Conservation (phyloP, 2,797 vertebrate species). For the Anabacerthia variegaticeps region DNA sequence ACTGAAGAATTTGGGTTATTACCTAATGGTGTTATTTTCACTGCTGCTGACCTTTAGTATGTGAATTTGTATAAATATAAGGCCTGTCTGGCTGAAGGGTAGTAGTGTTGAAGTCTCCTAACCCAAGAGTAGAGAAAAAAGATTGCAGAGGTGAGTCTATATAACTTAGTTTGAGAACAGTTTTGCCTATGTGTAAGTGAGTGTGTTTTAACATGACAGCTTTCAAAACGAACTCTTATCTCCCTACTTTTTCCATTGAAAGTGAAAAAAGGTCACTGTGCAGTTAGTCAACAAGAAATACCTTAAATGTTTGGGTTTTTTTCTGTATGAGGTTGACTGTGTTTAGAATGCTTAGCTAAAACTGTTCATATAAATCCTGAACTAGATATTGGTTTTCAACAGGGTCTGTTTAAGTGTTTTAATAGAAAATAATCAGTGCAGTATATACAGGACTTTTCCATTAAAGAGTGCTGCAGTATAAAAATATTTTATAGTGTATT, state of each 20-base stretch:
- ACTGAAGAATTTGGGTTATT: fast-evolving
- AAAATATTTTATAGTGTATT: background rate
- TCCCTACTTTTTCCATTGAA: background rate
- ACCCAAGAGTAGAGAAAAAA: background rate
- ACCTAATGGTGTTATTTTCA: background rate
- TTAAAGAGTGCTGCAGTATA: background rate
- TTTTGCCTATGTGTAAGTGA: background rate
- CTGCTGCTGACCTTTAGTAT: background rate
- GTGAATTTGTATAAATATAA: background rate
- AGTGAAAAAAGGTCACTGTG: background rate
- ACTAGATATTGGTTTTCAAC: background rate
- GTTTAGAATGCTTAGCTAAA: background rate
- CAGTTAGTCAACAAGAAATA: background rate
- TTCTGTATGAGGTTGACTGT: background rate
- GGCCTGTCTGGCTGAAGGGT: background rate
- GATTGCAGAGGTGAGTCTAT: background rate
- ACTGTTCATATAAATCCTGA: background rate
- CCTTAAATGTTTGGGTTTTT: background rate
- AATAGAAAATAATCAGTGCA: background rate
- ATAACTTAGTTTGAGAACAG: fast-evolving
- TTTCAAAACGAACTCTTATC: background rate
- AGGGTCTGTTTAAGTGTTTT: background rate
- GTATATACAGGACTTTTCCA: background rate
- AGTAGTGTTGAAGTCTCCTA: background rate
- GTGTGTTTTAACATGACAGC: background rate